Percentiles rank a stretch among this genome's conserved stretches.
Evolutionary conservation across 2,888 invertebrate genomes (phyloP).

Genomic region (Trichacis sp.): DNA sequence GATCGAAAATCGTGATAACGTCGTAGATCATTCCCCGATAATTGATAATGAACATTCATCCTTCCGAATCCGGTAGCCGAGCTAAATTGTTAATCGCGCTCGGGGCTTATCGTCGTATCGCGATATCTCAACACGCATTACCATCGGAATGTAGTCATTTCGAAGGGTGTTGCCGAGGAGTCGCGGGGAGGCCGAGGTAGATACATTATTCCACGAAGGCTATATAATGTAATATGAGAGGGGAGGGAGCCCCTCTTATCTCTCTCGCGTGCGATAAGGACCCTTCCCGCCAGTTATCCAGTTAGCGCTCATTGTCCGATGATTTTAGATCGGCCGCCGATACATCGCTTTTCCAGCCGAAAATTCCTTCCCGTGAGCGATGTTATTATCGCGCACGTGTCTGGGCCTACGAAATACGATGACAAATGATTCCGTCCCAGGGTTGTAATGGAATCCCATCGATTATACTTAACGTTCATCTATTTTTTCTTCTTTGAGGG

Average conservation of each 20-base stretch:
- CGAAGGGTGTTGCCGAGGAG: constrained; percentile 39
- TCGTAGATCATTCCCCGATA: not conserved
- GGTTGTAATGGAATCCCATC: constrained; percentile 25
- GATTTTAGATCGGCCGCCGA: constrained; percentile 64
- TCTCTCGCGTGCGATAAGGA: constrained; percentile 46
- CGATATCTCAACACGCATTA: constrained; percentile 62
- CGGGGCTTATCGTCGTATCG: constrained; percentile 51
- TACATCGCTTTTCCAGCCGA: constrained; percentile 48
- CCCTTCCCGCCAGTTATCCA: constrained; percentile 61
- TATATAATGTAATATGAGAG: constrained; percentile 61
- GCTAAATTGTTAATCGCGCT: constrained; percentile 67
- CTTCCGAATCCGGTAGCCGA: constrained; percentile 50
- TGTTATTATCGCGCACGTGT: constrained; percentile 45
- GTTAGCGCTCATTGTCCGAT: constrained; percentile 64
- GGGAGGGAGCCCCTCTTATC: constrained; percentile 51
- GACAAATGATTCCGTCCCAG: constrained; percentile 47
- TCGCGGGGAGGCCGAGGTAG: constrained; percentile 51
- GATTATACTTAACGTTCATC: constrained; percentile 2
- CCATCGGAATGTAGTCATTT: constrained; percentile 67
- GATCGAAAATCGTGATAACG: no score
- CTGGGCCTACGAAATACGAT: constrained; percentile 44
- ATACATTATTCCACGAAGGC: constrained; percentile 64
- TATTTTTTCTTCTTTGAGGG: not conserved
- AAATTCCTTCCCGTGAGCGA: constrained; percentile 33
- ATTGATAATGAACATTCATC: constrained; percentile 4